Evolutionary conservation across 2,888 invertebrate species (phyloP), one percentile per base, ranked within the genome.

Genomic region (Ramazzottius varieornatus): DNA sequence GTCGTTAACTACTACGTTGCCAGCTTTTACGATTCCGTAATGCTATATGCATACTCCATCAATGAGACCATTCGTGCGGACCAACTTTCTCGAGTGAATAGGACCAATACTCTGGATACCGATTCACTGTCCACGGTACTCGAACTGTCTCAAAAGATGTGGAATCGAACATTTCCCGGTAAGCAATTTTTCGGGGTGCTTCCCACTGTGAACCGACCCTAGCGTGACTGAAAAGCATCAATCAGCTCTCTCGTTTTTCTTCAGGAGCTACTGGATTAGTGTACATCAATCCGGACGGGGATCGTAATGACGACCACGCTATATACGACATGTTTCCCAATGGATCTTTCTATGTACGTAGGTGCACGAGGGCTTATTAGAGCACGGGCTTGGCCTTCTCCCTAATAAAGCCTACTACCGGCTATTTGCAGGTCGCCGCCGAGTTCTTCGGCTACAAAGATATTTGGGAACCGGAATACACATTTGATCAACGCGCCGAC

Each of bases 131-230:
- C n/a, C n/a, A n/a, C n/a, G n/a, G n/a, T n/a, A n/a, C n/a, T n/a
- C n/a, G 40, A 40, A 40, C 13, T 40, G 8, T 40, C 40, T 8
- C 40, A 40, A 40, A 16, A 54, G 54, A 8, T 8, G 8, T 54
- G 54, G 54, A 54, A 54, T 54, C 54, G 54, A 24, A 54, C 54
- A 29, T 24, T 54, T 4, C 20, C 54, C 54, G 54, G 54, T 54
- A 29, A 40, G 40, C 20, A 40, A n/a, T n/a, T n/a, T n/a, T n/a
- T n/a, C n/a, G n/a, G n/a, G n/a, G n/a, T n/a, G n/a, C n/a, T n/a
- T n/a, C n/a, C n/a, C n/a, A n/a, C n/a, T n/a, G n/a, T n/a, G n/a
- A n/a, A n/a, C n/a, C n/a, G n/a, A n/a, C n/a, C n/a, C n/a, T n/a
- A n/a, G n/a, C n/a, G n/a, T n/a, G n/a, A n/a, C n/a, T n/a, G n/a